Evolutionary conservation across 2,113 vertebrate genomes (phyloP), one percentile per base, ranked within the genome.

Genomic region (Dasyornis broadbenti): DNA sequence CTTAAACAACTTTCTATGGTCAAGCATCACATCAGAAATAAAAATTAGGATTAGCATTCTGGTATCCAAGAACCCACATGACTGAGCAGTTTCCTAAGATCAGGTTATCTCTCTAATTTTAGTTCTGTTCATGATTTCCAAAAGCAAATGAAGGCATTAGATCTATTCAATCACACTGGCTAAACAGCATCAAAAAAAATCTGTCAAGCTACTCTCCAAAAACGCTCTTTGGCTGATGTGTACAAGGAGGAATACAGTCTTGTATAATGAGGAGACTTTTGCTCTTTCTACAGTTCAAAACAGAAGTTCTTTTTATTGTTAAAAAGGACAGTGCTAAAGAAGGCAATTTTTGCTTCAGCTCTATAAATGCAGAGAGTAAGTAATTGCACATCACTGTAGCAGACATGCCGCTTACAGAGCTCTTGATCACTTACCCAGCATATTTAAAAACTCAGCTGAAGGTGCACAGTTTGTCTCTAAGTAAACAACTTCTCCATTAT

Each of bases 261-360:
- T 66, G 11, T 63, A 77, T 73, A 95, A 91, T 56, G 79, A 88
- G 57, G n/a, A 87, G 39, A 89, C 76, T 95, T 96, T 71, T 92
- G 89, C 89, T 78, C 92, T 89, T 95, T 94, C 75, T 70, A 53
- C 59, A 94, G 60, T 90, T 92, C 60, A 91, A 93, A 94, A 80
- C 4, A 65, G 35, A 92, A 90, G 10, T 82, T 92, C 64, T 95
- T 95, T 97, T 86, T 91, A 83, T 76, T 95, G 90, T 85, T 94
- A 91, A 92, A 97, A 97, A 95, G 91, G 86, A 92, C 76, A 65
- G 37, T 6, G 59, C 28, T 89, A 66, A 79, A 95, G 80, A 73
- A 92, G 44, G 57, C 14, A 86, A 95, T 45, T 96, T 96, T 93
- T 30, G 15, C 59, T 96, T 89, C 92, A 96, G 89, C 91, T 96